Base-by-base conservation (phyloP, 2,888 invertebrate genomes). In the Epinotia bilunana region DNA sequence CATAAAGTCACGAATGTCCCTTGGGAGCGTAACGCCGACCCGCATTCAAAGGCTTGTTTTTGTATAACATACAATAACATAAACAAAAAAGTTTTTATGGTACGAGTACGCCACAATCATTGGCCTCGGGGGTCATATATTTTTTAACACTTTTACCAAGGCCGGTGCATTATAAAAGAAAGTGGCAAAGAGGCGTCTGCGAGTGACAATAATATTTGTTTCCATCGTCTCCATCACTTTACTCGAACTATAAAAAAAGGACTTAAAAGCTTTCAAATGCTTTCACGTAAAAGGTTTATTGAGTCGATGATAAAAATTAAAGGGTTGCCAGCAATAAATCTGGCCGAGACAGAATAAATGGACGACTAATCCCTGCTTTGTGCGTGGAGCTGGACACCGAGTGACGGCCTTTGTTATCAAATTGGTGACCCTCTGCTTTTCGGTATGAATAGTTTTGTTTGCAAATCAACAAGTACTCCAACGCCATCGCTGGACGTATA, bases 251-350 rank as follows among this genome's bases (percentile, higher is more conserved):
- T 69, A 74, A 69, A 60, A 60, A 65, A 65, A 74, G n/a, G 55
- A 60, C 64, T 58, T 69, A 69, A 74, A 63, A 63, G 69, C 69
- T 70, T 74, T 71, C 62, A 53, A 71, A 62, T 23, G 70, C 70
- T 62, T 71, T 72, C 67, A 75, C 72, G 55, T 75, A 61, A 72
- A 74, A 64, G 76, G 73, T 78, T 73, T 74, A 72, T 76, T 68
- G 67, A 79, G 74, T 77, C 77, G 75, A 77, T 81, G 80, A 81
- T 80, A 68, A 73, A 78, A 81, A 80, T 80, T 78, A 80, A 82
- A 80, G 79, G 83, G 82, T 79, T 79, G 78, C 74, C 23, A 63
- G 77, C 72, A 77, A 77, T 80, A 80, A 80, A 83, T 80, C 81
- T 79, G 80, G 77, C 79, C 81, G 79, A 81, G 72, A 77, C 79